phyloP scores from a whole-genome alignment of 2,888 invertebrate species.

The Lypha dubia region DNA sequence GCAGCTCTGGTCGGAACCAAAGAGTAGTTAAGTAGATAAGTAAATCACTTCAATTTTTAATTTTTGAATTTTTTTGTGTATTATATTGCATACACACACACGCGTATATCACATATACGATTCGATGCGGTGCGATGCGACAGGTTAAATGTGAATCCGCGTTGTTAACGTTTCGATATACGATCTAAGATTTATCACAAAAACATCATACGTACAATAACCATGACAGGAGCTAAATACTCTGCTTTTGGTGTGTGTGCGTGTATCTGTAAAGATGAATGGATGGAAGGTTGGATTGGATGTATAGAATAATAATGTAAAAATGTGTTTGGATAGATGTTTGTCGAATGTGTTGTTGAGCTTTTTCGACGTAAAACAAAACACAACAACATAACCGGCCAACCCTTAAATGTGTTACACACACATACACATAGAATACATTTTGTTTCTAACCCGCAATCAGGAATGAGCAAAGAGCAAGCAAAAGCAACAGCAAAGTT shows the following conservation, averaged over 20 bases:
- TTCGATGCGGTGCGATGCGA: slow-evolving; percentile 56
- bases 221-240: slow-evolving; percentile 79
- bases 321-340: slow-evolving; percentile 21
- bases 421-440: neutral
- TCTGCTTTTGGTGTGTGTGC: slow-evolving; percentile 37
- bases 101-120: slow-evolving; percentile 36
- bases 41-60: slow-evolving; percentile 71
- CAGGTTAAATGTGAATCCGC: slow-evolving; percentile 75
- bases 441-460: slow-evolving; percentile 66
- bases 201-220: slow-evolving; percentile 72
- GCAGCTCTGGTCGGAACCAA: slow-evolving; percentile 43
- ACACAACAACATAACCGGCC: slow-evolving; percentile 55
- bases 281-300: slow-evolving; percentile 22
- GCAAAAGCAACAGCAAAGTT: slow-evolving; percentile 67
- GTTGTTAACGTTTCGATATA: slow-evolving; percentile 81
- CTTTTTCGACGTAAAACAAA: slow-evolving; percentile 55
- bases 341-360: slow-evolving; percentile 41
- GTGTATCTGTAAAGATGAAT: neutral
- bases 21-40: slow-evolving; percentile 55
- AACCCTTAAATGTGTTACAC: slow-evolving; percentile 53
- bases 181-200: slow-evolving; percentile 82
- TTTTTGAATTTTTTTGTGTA: slow-evolving; percentile 70
- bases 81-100: slow-evolving; percentile 50
- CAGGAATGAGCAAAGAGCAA: slow-evolving; percentile 72
- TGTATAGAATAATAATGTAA: slow-evolving; percentile 14